Evolutionary conservation across 2,888 invertebrate species (phyloP).

Genomic region (Sphinx pinastri): DNA sequence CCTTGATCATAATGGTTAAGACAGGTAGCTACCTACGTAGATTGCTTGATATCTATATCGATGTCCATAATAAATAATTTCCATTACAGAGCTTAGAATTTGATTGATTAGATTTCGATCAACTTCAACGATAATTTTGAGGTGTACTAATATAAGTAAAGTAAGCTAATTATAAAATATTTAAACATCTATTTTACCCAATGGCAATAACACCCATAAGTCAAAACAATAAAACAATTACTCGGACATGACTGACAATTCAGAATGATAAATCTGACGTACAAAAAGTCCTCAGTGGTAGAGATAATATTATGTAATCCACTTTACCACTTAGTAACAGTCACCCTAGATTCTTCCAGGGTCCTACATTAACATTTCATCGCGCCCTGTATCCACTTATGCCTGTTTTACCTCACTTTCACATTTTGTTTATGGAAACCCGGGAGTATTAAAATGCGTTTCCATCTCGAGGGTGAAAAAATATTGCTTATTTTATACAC

Average conservation of each 20-base stretch:
- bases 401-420: conserved; percentile 28
- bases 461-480: conserved; percentile 50
- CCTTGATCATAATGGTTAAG: conserved; percentile 2
- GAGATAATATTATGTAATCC: neutral
- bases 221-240: conserved; percentile 1
- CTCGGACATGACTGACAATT: neutral
- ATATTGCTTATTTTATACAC: conserved; percentile 62
- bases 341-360: conserved; percentile 7
- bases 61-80: too few species aligned
- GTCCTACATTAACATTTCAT: conserved; percentile 16
- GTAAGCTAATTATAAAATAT: neutral
- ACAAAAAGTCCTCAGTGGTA: neutral
- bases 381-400: conserved; percentile 19
- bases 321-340: conserved; percentile 14
- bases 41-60: neutral
- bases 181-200: neutral
- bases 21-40: neutral
- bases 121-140: too few species aligned
- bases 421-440: conserved; percentile 44
- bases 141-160: too few species aligned
- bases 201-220: neutral
- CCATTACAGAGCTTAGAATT: too few species aligned
- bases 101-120: too few species aligned
- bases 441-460: conserved; percentile 51
- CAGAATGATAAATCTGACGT: conserved; percentile 1